phyloP scores from a whole-genome alignment of 2,888 invertebrate species.

The Mythimna impura region DNA sequence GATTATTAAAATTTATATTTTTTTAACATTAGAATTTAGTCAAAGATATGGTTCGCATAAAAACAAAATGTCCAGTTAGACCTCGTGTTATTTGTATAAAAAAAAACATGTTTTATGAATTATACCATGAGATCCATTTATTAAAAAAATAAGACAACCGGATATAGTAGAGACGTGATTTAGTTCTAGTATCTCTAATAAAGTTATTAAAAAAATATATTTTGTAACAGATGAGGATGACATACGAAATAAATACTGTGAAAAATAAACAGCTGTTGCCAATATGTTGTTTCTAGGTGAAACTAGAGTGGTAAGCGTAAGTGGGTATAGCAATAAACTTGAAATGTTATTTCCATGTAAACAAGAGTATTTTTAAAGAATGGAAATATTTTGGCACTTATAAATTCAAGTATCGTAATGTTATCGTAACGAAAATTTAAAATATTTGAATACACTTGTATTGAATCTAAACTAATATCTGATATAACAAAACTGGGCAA shows the following conservation, averaged over 20 bases:
- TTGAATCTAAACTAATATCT: not conserved
- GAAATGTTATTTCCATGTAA: not conserved
- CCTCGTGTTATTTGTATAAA: not conserved
- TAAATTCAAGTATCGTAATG: not conserved
- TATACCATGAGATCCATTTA: conserved; percentile 13
- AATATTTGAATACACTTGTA: not conserved
- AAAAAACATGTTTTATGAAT: conserved; percentile 9
- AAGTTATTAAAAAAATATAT: conserved; percentile 42
- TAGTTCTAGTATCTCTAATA: conserved; percentile 32
- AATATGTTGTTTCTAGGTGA: conserved; percentile 13
- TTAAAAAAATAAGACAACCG: conserved; percentile 43
- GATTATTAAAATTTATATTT: too few species aligned
- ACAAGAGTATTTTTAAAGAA: not conserved
- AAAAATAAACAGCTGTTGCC: conserved; percentile 21
- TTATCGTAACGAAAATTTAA: not conserved
- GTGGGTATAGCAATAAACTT: not conserved
- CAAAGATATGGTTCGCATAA: too few species aligned
- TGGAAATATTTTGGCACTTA: not conserved
- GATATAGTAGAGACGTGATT: conserved; percentile 37
- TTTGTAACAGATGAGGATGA: conserved; percentile 28
- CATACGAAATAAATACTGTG: conserved; percentile 9
- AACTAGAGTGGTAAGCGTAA: not conserved
- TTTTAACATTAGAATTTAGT: too few species aligned
- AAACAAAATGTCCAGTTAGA: too few species aligned
- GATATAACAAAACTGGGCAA: too few species aligned